Conservation (phyloP, 2,113 vertebrate species). For the Malurus elegans region DNA sequence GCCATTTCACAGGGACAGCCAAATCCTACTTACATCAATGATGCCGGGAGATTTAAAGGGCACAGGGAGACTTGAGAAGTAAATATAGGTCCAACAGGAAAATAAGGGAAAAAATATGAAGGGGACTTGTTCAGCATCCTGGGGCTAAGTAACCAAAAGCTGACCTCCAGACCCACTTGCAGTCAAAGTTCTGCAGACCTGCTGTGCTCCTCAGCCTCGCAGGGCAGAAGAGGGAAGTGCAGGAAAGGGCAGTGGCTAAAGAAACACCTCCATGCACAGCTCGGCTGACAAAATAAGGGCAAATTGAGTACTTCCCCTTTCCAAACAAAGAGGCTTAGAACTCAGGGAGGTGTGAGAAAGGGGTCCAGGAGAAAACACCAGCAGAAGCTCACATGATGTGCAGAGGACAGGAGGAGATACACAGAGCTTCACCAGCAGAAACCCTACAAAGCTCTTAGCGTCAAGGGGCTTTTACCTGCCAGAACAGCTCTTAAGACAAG, state of each 20-base stretch:
- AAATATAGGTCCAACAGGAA: fast-evolving
- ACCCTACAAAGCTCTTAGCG: not conserved
- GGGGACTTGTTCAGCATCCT: not conserved
- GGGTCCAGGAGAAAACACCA: not conserved
- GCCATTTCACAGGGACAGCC: not conserved
- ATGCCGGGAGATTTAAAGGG: not conserved
- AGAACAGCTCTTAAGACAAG: not conserved
- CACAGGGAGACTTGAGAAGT: not conserved
- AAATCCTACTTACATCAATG: not conserved
- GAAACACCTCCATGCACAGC: not conserved
- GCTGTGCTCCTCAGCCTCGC: not conserved
- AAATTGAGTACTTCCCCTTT: not conserved
- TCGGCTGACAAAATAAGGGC: not conserved
- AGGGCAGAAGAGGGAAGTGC: not conserved
- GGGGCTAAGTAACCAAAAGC: not conserved
- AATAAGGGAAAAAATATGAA: not conserved
- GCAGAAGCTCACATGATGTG: not conserved
- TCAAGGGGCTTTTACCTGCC: not conserved
- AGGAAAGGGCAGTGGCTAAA: not conserved
- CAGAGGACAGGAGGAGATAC: not conserved
- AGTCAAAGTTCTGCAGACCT: not conserved
- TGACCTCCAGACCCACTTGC: not conserved
- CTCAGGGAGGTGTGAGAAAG: not conserved
- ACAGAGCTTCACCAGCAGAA: not conserved
- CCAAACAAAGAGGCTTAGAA: not conserved